Evolutionary conservation across 1,140 invertebrate genomes (phyloP).

Genomic region (Ceratina calcarata): DNA sequence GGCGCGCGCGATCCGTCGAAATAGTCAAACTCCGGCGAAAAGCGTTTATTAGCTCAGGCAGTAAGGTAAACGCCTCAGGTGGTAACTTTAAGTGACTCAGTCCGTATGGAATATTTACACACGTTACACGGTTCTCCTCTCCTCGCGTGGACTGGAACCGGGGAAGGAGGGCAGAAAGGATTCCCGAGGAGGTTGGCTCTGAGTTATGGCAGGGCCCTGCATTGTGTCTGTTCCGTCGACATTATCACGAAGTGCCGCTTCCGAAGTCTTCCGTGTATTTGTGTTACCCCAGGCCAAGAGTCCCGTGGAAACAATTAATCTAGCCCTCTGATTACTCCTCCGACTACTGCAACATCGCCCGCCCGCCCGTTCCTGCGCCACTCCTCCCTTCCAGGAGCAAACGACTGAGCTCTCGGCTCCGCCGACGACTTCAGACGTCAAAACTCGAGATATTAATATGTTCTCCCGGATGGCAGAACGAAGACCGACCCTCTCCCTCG

Average conservation of each 20-base stretch:
- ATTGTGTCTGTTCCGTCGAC: slow-evolving; percentile 68
- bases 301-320: slow-evolving; percentile 80
- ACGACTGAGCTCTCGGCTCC: slow-evolving; percentile 43
- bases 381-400: background rate
- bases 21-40: slow-evolving; percentile 39
- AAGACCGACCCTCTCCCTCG: slow-evolving; percentile 13
- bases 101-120: slow-evolving; percentile 49
- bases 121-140: slow-evolving; percentile 15
- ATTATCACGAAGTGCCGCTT: slow-evolving; percentile 68
- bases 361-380: slow-evolving; percentile 18
- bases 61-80: slow-evolving; percentile 46
- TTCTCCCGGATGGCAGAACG: slow-evolving; percentile 70
- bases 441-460: slow-evolving; percentile 81
- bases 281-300: slow-evolving; percentile 65
- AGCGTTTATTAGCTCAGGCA: slow-evolving; percentile 45
- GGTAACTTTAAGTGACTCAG: slow-evolving; percentile 44
- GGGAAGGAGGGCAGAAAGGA: background rate
- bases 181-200: background rate
- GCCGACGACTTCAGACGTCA: slow-evolving; percentile 69
- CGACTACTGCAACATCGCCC: slow-evolving; percentile 36
- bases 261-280: slow-evolving; percentile 58
- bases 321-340: slow-evolving; percentile 77
- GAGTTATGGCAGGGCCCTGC: slow-evolving; percentile 65
- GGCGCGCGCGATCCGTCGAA: background rate
- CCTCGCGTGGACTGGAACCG: background rate